Conservation (phyloP, 1,140 invertebrate genomes). For the Calephelis virginiensis region DNA sequence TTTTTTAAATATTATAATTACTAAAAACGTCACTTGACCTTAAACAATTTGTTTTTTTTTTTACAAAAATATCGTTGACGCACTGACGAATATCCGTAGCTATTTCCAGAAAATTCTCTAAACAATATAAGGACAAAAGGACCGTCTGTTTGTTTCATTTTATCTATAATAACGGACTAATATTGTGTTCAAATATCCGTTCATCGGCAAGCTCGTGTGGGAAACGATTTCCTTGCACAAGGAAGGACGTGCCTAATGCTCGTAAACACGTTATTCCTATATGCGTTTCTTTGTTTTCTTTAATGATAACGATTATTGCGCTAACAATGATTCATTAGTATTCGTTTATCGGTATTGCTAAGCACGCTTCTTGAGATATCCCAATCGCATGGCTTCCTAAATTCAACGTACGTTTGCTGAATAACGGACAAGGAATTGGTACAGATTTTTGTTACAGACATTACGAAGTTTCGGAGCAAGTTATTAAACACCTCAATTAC, state of each 20-base stretch:
- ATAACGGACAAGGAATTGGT: too few relatives aligned
- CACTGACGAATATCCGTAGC: conserved; percentile 9
- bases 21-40: too few relatives aligned
- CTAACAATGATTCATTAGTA: conserved; percentile 6
- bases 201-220: conserved; percentile 35
- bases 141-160: conserved; percentile 1
- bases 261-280: conserved; percentile 21
- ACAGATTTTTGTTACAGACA: too few relatives aligned
- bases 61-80: too few relatives aligned
- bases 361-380: too few relatives aligned
- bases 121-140: conserved; percentile 8
- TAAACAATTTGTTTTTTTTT: too few relatives aligned
- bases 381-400: not conserved
- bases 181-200: conserved; percentile 63
- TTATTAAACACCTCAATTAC: too few relatives aligned
- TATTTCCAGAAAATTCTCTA: conserved; percentile 13
- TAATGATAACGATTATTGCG: not conserved
- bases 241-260: conserved; percentile 38
- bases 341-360: not conserved
- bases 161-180: conserved; percentile 41
- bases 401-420: not conserved
- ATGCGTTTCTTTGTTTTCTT: conserved; percentile 10
- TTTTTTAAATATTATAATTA: too few relatives aligned
- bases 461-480: too few relatives aligned
- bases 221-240: conserved; percentile 52